A percentile compares a stretch with the other conserved stretches of the same genome.
Conservation (phyloP, 2,113 vertebrate species). For the Cisticola juncidis region DNA sequence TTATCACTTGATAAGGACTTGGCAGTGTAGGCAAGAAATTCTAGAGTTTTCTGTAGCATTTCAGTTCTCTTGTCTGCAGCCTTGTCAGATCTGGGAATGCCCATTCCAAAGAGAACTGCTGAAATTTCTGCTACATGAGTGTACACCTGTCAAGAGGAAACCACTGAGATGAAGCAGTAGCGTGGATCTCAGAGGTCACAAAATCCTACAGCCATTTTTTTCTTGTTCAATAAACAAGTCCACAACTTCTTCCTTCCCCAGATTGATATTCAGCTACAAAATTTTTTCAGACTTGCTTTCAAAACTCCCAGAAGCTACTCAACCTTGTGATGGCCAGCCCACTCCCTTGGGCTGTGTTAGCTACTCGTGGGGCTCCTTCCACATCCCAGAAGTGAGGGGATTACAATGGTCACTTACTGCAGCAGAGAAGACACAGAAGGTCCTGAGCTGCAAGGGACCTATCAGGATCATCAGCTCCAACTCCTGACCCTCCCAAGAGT, state of each 20-base stretch:
- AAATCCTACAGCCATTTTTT: background rate
- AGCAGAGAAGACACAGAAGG: background rate
- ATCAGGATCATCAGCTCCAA: background rate
- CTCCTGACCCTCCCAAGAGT: background rate
- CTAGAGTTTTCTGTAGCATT: background rate
- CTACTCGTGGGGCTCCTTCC: rapidly evolving
- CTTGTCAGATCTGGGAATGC: background rate
- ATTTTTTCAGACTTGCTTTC: background rate
- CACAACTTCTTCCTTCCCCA: background rate
- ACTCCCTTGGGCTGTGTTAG: background rate
- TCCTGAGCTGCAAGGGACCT: background rate
- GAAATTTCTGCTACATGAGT: background rate
- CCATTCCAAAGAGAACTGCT: background rate
- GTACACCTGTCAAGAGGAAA: background rate
- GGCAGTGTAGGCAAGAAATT: background rate
- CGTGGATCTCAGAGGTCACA: background rate
- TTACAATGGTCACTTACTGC: background rate
- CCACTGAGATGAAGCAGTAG: background rate
- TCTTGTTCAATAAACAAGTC: background rate
- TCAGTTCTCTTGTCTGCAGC: background rate
- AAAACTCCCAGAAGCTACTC: background rate
- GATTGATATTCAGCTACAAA: constrained; percentile 11
- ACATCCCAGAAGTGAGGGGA: background rate
- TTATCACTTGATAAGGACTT: background rate
- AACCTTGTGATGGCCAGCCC: background rate